Base-by-base conservation (phyloP, 2,888 invertebrate species). In the Xanthia icteritia region DNA sequence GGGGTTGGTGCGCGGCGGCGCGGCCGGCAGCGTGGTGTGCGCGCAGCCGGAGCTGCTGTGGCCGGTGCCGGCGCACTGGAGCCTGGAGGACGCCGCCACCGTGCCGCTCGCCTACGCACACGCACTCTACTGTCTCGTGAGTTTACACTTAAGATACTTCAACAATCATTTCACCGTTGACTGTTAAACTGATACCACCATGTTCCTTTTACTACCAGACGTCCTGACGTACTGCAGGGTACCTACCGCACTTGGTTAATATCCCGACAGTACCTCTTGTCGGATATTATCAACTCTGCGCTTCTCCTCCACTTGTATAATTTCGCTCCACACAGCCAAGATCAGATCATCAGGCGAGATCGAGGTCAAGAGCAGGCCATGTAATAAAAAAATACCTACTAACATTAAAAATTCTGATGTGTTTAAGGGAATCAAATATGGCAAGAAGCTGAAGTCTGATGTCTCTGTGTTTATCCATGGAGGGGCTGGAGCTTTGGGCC, bases 51-150 rank as follows among this genome's bases (percentile, higher is more conserved):
- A 95, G 64, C 92, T 97, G 76, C 85, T 94, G 58, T 98, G 98
- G 98, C 96, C 97, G 13, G 96, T 98, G 15, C 98, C 98, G 0
- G 95, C 97, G 1, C 91, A 96, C 58, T 98, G 98, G 98, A 97
- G 96, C 5, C 91, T 98, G 45, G 97, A 97, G 89, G 98, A 98
- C 81, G 98, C 98, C 5, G 98, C 98, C 17, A 98, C 98, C 0
- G 97, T 98, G 0, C 98, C 98, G 0, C 97, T 98, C 61, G 98
- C 98, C 0, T 98, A 98, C 88, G 94, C 95, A 39, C 97, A 97
- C 0, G 97, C 97, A 0, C 95, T 92, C 68, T 95, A 95, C 80
- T 92, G 91, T 69, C 88, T 95, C 39, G 94, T 94, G 79, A 91
- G 91, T 89, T 42, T 54, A 31, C 39, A 45, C 23, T 23, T 0